phyloP scores from a whole-genome alignment of 2,113 vertebrate genomes.

The Xiphorhynchus elegans region DNA sequence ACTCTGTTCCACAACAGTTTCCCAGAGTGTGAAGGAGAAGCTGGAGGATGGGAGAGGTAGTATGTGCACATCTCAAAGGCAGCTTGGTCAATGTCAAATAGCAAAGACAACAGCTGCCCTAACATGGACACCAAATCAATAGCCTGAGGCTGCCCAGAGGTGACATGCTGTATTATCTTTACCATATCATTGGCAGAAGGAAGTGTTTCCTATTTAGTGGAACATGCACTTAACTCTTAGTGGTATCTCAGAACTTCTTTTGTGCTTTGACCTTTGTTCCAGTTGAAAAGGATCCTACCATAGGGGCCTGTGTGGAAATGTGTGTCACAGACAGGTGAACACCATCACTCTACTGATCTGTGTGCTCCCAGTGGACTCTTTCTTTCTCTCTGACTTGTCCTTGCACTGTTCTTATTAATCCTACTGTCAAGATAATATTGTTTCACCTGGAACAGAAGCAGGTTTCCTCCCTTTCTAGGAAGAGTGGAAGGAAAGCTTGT shows the following conservation, averaged over 20 bases:
- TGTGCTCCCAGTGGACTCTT: not conserved
- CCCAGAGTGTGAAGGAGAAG: not conserved
- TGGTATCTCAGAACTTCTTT: not conserved
- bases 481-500: not conserved
- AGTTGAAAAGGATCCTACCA: not conserved
- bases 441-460: not conserved
- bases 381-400: not conserved
- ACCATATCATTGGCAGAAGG: not conserved
- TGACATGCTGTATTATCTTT: not conserved
- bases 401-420: not conserved
- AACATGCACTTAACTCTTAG: not conserved
- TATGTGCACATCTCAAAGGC: not conserved
- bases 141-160: not conserved
- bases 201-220: not conserved
- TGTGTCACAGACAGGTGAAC: not conserved
- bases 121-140: not conserved
- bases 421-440: not conserved
- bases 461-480: not conserved
- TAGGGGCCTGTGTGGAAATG: too few relatives aligned
- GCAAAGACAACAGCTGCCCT: not conserved
- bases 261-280: not conserved
- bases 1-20: not conserved
- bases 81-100: not conserved
- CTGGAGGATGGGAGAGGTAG: not conserved
- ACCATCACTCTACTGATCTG: not conserved